These are phyloP conservation scores for Cinclus cinclus DNA, from an alignment of 2,113 vertebrate genomes.

Conservation along the genomic window DNA sequence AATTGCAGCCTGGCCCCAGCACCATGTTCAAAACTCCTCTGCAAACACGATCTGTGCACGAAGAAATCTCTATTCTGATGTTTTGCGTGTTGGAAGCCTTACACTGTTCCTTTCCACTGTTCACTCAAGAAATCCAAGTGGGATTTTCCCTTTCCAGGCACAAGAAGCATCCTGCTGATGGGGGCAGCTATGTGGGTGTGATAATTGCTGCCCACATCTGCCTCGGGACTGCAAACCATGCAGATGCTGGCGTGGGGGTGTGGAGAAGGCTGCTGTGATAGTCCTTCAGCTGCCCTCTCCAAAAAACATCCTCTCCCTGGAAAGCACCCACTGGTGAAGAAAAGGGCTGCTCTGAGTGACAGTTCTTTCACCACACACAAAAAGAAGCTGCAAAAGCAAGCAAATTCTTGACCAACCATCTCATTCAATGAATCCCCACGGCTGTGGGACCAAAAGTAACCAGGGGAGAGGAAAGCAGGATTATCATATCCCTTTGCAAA, in stretches of 20 bases:
- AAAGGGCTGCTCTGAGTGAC: background rate
- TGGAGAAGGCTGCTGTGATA: background rate
- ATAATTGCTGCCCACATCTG: background rate
- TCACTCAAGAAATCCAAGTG: background rate
- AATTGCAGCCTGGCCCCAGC: background rate
- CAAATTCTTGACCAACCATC: background rate
- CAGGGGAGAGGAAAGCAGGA: background rate
- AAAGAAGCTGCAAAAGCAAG: background rate
- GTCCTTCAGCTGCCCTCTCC: background rate
- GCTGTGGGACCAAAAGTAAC: background rate
- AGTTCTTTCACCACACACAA: background rate
- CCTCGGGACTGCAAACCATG: background rate
- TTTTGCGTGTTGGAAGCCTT: background rate
- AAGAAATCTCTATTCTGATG: background rate
- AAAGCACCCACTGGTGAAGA: background rate
- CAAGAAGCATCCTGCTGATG: background rate
- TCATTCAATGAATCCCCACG: background rate
- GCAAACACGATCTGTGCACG: background rate
- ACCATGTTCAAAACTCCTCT: accelerated
- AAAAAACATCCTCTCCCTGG: background rate
- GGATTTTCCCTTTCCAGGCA: background rate
- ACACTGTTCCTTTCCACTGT: background rate
- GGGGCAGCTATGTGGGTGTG: background rate
- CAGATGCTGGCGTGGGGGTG: background rate
- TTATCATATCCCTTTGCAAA: background rate